Percentiles rank a stretch among this genome's conserved stretches.
Conservation (phyloP, 2,888 invertebrate species). For the Tholera decimalis region DNA sequence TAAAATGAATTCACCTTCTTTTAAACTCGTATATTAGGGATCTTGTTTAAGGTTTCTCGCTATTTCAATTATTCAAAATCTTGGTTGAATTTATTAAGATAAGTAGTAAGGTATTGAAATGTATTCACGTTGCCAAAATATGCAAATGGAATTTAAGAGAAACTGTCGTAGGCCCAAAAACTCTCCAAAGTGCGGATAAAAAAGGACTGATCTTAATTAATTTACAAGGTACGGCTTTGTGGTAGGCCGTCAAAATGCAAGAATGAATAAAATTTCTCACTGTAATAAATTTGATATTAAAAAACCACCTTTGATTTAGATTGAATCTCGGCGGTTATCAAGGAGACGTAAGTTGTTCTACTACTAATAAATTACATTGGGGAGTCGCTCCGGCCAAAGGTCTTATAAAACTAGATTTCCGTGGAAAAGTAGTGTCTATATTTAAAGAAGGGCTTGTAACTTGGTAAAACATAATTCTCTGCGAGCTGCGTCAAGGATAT, state of each 20-base stretch:
- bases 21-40: background rate
- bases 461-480: slow-evolving; percentile 73
- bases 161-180: slow-evolving; percentile 35
- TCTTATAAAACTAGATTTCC: slow-evolving; percentile 46
- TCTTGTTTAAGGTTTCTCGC: slow-evolving; percentile 1
- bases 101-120: slow-evolving; percentile 33
- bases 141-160: slow-evolving; percentile 44
- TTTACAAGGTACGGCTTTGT: slow-evolving; percentile 39
- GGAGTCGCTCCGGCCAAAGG: slow-evolving; percentile 29
- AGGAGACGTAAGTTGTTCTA: slow-evolving; percentile 22
- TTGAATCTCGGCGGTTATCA: slow-evolving; percentile 44
- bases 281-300: slow-evolving; percentile 34
- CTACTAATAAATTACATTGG: slow-evolving; percentile 49
- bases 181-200: slow-evolving; percentile 36
- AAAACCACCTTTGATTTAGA: slow-evolving; percentile 34
- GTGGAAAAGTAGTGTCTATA: slow-evolving; percentile 37
- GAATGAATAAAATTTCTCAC: slow-evolving; percentile 35
- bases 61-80: slow-evolving; percentile 38
- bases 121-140: slow-evolving; percentile 37
- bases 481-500: slow-evolving; percentile 77
- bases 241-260: slow-evolving; percentile 28
- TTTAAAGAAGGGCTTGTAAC: slow-evolving; percentile 58
- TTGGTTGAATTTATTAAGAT: slow-evolving; percentile 31
- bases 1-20: background rate
- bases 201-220: slow-evolving; percentile 51